Base-by-base conservation (phyloP, 2,888 invertebrate species). In the Cabera pusaria region DNA sequence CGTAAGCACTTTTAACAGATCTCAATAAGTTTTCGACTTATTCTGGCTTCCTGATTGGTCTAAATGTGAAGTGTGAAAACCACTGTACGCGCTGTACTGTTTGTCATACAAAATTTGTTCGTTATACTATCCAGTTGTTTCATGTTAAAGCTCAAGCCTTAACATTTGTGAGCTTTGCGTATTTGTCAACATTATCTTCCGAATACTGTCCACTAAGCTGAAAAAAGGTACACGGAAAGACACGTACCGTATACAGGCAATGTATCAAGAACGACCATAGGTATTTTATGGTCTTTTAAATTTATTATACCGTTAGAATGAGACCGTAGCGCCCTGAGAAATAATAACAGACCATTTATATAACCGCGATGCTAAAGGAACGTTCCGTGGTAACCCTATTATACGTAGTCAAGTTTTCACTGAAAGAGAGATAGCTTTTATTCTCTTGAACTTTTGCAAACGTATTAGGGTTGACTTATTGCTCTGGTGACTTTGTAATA, bases 311-410 rank as follows among this genome's bases (percentile, higher is more conserved):
- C 29, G 16, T 25, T 34, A 29, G 25, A 44, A 34, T 37, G 24
- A 21, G 25, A 34, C 29, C 36, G 46, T 42, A 43, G 28, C 36
- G 27, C 36, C 29, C 22, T 27, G 39, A 33, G 39, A 55, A 64
- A 51, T 57, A 49, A 61, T 59, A 51, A 44, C 36, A 34, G 20
- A 25, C 40, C 38, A 56, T 64, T 61, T 58, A 54, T 60, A 47
- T 50, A 47, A 41, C 33, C 35, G 40, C 39, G 31, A 26, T 14
- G 32, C 34, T 39, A 21, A 24, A 14, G 25, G 29, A 46, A 22
- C 26, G 31, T 35, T 45, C 23, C 25, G 27, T 26, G 29, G 39
- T 31, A 49, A 39, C 45, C 28, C 23, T 45, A 29, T 34, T 52
- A 49, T 44, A n/a, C n/a, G n/a, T n/a, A 26, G 35, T 41, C 40